phyloP scores from a whole-genome alignment of 2,113 vertebrate species.

The Suncus etruscus region DNA sequence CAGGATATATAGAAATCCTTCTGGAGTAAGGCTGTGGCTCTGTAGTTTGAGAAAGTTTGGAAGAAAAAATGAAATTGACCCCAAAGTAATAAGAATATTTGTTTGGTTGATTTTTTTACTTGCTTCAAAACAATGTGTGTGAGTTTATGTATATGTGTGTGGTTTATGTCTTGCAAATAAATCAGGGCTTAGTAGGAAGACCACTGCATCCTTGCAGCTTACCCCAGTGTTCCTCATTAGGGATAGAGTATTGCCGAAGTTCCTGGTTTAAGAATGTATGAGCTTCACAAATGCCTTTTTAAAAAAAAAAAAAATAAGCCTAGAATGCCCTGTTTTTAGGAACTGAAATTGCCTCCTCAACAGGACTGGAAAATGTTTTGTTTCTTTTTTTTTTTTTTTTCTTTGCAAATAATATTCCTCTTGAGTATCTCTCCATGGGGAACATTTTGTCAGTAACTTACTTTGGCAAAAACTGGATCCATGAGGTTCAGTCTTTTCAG shows the following conservation, averaged over 20 bases:
- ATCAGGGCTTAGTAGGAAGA: constrained; percentile 40
- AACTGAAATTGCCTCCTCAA: constrained; percentile 51
- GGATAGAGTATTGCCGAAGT: constrained; percentile 37
- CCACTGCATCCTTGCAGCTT: constrained; percentile 41
- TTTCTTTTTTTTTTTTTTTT: too few relatives aligned
- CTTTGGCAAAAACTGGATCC: constrained; percentile 49
- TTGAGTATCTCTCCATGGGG: constrained; percentile 52
- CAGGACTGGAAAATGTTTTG: constrained; percentile 17
- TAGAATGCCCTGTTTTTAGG: constrained; percentile 48
- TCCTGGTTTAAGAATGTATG: constrained; percentile 61
- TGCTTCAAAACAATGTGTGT: constrained; percentile 26
- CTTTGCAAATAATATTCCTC: constrained; percentile 55
- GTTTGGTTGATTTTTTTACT: not conserved
- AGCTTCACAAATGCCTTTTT: constrained; percentile 64
- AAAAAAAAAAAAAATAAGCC: constrained; percentile 64
- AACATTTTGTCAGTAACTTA: constrained; percentile 42
- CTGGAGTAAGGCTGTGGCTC: not conserved
- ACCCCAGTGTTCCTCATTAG: constrained; percentile 64
- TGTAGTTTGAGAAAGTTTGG: not conserved
- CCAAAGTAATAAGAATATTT: constrained; percentile 14
- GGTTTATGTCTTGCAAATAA: constrained; percentile 41
- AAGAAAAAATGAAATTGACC: constrained; percentile 53
- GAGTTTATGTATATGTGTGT: not conserved
- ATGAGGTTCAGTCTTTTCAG: constrained; percentile 52
- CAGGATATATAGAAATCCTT: not conserved